These are phyloP conservation scores for Ypsolopha scabrella DNA, from an alignment of 2,888 invertebrate genomes.

Conservation along the genomic window DNA sequence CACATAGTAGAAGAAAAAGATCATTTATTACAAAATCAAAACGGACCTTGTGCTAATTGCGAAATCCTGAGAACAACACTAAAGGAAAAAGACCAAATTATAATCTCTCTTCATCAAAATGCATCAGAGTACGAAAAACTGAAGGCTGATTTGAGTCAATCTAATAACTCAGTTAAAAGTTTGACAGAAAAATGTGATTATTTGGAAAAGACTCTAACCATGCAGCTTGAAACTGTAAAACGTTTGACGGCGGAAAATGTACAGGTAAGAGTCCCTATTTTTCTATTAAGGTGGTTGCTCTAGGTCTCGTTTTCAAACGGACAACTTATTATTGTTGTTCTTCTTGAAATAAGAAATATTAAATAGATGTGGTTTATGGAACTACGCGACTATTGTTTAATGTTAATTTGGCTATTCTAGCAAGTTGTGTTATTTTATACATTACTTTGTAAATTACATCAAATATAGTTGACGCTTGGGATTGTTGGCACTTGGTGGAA, in stretches of 20 bases:
- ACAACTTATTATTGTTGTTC: no score
- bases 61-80: conserved; percentile 32
- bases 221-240: conserved; percentile 75
- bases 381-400: no score
- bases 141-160: conserved; percentile 59
- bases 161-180: conserved; percentile 69
- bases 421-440: no score
- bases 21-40: conserved; percentile 18
- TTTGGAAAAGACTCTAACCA: conserved; percentile 74
- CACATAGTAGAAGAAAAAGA: conserved; percentile 41
- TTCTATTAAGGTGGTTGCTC: no score
- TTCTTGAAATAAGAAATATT: no score
- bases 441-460: no score
- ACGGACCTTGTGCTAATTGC: conserved; percentile 33
- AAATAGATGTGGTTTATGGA: no score
- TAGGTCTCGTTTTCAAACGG: no score
- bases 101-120: conserved; percentile 36
- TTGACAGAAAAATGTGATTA: conserved; percentile 77
- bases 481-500: no score
- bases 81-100: conserved; percentile 51
- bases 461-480: no score
- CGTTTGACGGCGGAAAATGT: conserved; percentile 73
- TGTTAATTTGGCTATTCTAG: no score
- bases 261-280: conserved; percentile 33
- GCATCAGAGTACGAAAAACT: conserved; percentile 34